Conservation (phyloP, 2,113 vertebrate species). For the Beaufortia kweichowensis region DNA sequence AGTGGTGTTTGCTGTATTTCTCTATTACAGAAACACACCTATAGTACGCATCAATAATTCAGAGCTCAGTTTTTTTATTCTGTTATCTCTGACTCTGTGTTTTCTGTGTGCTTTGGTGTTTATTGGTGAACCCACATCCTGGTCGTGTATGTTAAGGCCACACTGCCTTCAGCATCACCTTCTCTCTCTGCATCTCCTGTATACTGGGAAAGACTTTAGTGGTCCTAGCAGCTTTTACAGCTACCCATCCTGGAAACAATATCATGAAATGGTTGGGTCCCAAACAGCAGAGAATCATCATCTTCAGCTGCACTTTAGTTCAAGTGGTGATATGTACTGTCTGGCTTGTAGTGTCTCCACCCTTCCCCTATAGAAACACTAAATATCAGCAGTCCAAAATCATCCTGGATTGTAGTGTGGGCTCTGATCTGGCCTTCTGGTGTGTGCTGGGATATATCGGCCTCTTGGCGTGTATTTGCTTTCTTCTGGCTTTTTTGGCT, state of each 20-base stretch:
- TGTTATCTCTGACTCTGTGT: constrained; percentile 58
- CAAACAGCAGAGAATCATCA: constrained; percentile 52
- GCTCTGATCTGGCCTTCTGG: constrained; percentile 57
- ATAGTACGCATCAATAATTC: constrained; percentile 72
- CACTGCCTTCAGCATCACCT: constrained; percentile 55
- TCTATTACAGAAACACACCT: constrained; percentile 68
- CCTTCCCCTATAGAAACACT: constrained; percentile 56
- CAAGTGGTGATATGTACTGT: constrained; percentile 55
- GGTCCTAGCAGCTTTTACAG: constrained; percentile 59
- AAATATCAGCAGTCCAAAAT: constrained; percentile 53
- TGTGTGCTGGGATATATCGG: constrained; percentile 61
- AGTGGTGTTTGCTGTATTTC: constrained; percentile 63
- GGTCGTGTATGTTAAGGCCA: constrained; percentile 59
- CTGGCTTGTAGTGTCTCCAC: constrained; percentile 54
- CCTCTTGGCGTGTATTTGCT: constrained; percentile 54
- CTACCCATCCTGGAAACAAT: constrained; percentile 54
- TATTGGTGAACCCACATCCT: constrained; percentile 58
- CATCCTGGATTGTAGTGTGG: constrained; percentile 60
- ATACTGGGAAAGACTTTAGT: constrained; percentile 60
- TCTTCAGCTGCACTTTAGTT: constrained; percentile 50
- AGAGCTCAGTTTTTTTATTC: constrained; percentile 66
- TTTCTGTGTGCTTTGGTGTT: constrained; percentile 61
- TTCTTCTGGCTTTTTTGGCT: constrained; percentile 58
- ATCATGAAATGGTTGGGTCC: constrained; percentile 58
- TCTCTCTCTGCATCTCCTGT: constrained; percentile 59